Percentiles rank a stretch among this genome's conserved stretches.
phyloP scores from a whole-genome alignment of 2,797 vertebrate species.

The Neostethus bicornis region DNA sequence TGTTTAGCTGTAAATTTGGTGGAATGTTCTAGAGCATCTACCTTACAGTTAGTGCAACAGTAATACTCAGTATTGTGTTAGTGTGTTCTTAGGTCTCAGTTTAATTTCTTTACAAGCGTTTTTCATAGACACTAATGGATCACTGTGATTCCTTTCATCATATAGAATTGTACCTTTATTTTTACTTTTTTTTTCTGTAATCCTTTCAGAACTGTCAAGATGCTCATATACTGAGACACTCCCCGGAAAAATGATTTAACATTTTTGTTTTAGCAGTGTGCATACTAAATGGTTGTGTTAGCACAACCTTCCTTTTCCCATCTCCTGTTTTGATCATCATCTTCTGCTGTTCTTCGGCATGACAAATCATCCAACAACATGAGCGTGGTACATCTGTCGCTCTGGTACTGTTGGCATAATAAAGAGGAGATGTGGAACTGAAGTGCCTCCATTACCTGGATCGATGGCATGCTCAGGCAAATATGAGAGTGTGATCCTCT shows the following conservation, averaged over 20 bases:
- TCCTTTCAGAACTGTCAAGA: no score
- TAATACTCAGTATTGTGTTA: no score
- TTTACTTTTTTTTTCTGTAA: no score
- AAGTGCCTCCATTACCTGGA: conserved; percentile 40
- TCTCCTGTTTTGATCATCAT: background rate
- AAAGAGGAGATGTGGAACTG: conserved; percentile 9
- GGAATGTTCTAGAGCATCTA: no score
- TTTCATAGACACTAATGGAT: background rate
- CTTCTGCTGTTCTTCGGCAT: background rate
- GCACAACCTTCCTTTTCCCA: background rate
- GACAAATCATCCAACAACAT: accelerated
- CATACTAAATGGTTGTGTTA: background rate
- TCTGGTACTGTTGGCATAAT: conserved; percentile 3
- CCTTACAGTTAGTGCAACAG: no score
- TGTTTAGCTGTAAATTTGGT: no score
- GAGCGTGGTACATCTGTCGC: background rate
- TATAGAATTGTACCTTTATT: background rate
- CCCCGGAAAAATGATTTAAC: background rate
- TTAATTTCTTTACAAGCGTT: no score
- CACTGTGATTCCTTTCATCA: background rate
- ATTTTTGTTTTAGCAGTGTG: background rate
- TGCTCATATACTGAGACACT: background rate
- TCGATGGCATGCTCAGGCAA: conserved; percentile 35
- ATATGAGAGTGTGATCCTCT: conserved; percentile 20
- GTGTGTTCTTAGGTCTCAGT: no score